A percentile compares a stretch with the other conserved stretches of the same genome.
Conservation (phyloP, 2,113 vertebrate species). For the Callorhinus ursinus region DNA sequence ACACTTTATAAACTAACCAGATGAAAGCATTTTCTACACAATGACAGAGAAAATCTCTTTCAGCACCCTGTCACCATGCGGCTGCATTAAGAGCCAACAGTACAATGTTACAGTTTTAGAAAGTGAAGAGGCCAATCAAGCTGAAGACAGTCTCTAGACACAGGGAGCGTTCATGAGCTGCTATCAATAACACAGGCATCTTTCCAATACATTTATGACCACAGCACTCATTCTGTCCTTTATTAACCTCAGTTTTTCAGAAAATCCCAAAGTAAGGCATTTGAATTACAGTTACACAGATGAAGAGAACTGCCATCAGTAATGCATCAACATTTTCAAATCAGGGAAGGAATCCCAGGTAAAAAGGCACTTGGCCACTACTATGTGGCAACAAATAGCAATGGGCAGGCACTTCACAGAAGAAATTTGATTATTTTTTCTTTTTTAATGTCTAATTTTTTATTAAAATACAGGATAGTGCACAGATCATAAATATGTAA, state of each 20-base stretch:
- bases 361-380: neutral
- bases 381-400: neutral
- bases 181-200: neutral
- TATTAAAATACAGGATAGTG: neutral
- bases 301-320: neutral
- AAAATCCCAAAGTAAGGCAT: conserved; percentile 5
- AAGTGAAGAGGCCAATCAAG: conserved; percentile 19
- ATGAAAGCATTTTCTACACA: conserved; percentile 42
- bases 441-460: conserved; percentile 29
- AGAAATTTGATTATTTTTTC: neutral
- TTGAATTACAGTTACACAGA: conserved; percentile 5
- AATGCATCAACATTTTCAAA: neutral
- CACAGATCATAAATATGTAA: neutral
- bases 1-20: conserved; percentile 38
- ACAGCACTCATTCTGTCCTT: neutral
- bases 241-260: neutral
- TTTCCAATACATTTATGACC: conserved; percentile 8
- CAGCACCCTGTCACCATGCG: neutral
- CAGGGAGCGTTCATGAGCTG: neutral
- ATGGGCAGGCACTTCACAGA: neutral
- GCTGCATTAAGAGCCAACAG: neutral
- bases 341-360: neutral
- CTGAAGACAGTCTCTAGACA: neutral
- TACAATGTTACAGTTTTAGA: neutral
- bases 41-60: conserved; percentile 48